phyloP scores from a whole-genome alignment of 2,113 vertebrate species.

The Ctenodactylus gundi region DNA sequence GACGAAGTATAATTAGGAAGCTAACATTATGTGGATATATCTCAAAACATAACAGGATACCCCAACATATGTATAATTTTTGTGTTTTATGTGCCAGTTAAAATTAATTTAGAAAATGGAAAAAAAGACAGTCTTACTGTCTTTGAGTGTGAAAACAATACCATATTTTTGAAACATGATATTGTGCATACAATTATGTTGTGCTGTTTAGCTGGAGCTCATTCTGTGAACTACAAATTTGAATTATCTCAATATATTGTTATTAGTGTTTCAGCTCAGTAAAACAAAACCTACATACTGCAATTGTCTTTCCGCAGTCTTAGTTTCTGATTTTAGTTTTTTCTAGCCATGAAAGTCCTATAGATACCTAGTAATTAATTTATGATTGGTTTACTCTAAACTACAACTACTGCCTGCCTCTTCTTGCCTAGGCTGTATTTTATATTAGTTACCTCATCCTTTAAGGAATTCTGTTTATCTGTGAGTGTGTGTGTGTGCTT shows the following conservation, averaged over 20 bases:
- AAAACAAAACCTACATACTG: neutral
- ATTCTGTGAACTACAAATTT: neutral
- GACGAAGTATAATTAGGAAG: neutral
- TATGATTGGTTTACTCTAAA: neutral
- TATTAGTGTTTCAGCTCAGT: neutral
- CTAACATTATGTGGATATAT: neutral
- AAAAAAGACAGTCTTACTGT: too few relatives aligned
- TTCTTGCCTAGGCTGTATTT: neutral
- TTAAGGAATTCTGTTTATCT: neutral
- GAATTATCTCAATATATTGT: neutral
- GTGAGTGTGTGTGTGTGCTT: too few relatives aligned
- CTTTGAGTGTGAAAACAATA: too few relatives aligned
- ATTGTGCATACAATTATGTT: neutral
- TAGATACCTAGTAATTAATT: neutral
- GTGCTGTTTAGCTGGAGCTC: neutral
- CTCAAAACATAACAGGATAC: too few relatives aligned
- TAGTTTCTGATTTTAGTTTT: neutral
- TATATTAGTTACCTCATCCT: neutral
- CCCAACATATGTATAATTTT: too few relatives aligned
- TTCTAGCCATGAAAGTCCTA: neutral
- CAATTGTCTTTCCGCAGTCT: too few relatives aligned
- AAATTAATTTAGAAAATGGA: too few relatives aligned
- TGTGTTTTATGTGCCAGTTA: too few relatives aligned
- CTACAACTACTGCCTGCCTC: neutral
- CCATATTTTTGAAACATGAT: neutral